These are phyloP conservation scores for Homarus americanus DNA, from an alignment of 1,140 invertebrate genomes.

Conservation along the genomic window DNA sequence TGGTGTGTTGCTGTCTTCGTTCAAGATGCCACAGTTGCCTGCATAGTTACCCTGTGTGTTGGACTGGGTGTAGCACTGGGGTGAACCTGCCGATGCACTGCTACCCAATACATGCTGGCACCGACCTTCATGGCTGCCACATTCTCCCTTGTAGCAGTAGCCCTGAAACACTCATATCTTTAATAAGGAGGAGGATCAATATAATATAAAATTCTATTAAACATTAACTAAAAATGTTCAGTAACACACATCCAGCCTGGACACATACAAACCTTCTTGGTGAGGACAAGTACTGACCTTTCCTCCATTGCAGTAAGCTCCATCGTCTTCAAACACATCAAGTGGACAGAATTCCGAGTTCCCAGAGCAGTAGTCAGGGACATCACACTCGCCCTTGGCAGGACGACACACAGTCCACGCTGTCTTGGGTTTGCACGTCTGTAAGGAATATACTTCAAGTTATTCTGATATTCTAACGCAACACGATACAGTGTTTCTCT, in stretches of 20 bases:
- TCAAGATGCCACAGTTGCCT: not conserved
- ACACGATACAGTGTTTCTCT: too few relatives aligned
- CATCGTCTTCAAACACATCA: not conserved
- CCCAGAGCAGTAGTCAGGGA: slow-evolving; percentile 6
- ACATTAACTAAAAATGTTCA: too few relatives aligned
- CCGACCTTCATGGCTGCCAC: slow-evolving; percentile 8
- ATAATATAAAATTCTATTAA: too few relatives aligned
- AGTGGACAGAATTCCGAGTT: slow-evolving; percentile 13
- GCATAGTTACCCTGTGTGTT: not conserved
- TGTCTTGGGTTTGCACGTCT: slow-evolving; percentile 12
- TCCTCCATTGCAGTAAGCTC: not conserved
- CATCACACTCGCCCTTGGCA: slow-evolving; percentile 10
- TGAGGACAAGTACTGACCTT: not conserved
- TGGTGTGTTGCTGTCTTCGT: not conserved
- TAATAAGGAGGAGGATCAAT: too few relatives aligned
- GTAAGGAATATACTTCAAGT: not conserved
- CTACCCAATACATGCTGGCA: not conserved
- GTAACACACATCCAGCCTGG: not conserved
- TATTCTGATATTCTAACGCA: not conserved
- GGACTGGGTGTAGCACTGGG: not conserved
- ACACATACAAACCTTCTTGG: too few relatives aligned
- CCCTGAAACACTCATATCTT: not conserved
- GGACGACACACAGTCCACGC: slow-evolving; percentile 5
- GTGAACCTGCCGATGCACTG: not conserved
- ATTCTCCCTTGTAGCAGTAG: slow-evolving; percentile 5